Conservation (phyloP, 2,113 vertebrate species). For the Lamprologus speciosus region DNA sequence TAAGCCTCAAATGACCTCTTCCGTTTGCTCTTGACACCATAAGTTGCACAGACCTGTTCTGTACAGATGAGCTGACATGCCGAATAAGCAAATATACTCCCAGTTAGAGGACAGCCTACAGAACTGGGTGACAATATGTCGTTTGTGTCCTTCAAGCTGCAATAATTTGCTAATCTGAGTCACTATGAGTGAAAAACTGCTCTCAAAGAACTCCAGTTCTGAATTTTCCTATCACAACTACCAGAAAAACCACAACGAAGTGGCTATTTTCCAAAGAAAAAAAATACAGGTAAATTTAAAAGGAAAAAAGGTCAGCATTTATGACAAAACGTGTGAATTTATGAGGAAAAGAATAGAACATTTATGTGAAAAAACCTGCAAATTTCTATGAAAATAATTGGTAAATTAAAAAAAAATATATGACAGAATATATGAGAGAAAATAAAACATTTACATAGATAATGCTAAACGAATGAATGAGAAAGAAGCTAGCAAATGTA, state of each 20-base stretch:
- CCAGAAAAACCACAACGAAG: neutral
- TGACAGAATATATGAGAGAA: neutral
- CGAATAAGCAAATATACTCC: neutral
- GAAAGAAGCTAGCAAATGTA: neutral
- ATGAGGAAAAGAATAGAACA: neutral
- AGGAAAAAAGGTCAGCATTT: neutral
- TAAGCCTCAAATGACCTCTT: neutral
- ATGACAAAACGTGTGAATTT: neutral
- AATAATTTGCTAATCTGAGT: neutral
- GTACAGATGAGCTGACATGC: neutral
- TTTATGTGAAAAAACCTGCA: neutral
- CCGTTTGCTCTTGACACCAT: neutral
- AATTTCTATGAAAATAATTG: neutral
- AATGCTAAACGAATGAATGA: neutral
- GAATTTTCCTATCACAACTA: neutral
- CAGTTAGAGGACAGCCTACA: neutral
- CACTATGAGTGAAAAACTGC: neutral
- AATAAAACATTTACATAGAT: neutral
- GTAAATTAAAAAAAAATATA: fast-evolving
- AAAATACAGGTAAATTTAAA: neutral
- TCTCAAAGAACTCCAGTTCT: neutral
- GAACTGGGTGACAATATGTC: neutral
- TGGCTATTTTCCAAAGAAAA: neutral
- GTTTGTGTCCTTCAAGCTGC: neutral
- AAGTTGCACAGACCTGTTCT: neutral